Evolutionary conservation across 2,888 invertebrate genomes (phyloP).

Genomic region (Linnaemya vulpina): DNA sequence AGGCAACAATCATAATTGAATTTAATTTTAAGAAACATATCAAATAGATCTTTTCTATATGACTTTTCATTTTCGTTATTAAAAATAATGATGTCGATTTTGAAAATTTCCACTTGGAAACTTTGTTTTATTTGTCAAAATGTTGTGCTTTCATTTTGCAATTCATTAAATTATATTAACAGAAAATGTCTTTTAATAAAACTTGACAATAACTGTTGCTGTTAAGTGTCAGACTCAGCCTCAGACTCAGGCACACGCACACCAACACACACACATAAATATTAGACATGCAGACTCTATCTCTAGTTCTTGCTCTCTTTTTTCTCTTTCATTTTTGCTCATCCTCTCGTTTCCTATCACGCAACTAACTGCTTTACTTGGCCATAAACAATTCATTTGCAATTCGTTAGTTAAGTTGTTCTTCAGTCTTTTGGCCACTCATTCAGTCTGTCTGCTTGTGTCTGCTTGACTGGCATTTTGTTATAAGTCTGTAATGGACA

Average conservation of each 20-base stretch:
- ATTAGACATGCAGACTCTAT: no score
- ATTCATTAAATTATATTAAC: not conserved
- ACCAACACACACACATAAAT: not conserved
- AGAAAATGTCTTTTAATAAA: not conserved
- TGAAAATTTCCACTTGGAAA: not conserved
- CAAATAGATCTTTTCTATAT: not conserved
- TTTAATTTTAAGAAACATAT: no score
- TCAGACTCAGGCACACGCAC: not conserved
- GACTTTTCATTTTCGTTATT: not conserved
- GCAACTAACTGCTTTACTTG: not conserved
- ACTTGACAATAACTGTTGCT: not conserved
- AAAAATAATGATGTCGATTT: no score
- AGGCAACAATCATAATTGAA: no score
- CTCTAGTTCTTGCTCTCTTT: not conserved
- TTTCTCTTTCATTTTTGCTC: not conserved
- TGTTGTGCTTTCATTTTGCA: not conserved
- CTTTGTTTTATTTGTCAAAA: not conserved
- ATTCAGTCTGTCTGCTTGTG: not conserved
- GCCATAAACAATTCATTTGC: constrained; percentile 8
- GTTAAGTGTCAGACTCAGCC: not conserved
- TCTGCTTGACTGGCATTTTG: constrained; percentile 12
- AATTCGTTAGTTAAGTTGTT: constrained; percentile 37
- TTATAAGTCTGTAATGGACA: constrained; percentile 62
- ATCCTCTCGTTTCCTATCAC: not conserved
- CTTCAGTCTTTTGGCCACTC: not conserved